A percentile compares a stretch with the other conserved stretches of the same genome.
Conservation (phyloP, 2,113 vertebrate genomes). For the Myanophis thanlyinensis region DNA sequence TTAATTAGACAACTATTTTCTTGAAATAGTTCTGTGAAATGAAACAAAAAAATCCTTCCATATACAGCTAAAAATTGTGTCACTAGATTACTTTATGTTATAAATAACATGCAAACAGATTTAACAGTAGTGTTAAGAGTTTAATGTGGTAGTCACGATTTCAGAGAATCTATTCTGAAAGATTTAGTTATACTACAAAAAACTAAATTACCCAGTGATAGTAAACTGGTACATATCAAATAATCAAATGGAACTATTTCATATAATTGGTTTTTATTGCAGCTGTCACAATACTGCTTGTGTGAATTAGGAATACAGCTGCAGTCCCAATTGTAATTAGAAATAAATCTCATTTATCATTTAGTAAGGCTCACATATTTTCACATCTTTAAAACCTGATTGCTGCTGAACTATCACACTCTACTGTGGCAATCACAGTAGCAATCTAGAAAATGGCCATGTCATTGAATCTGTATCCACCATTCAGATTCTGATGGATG, state of each 20-base stretch:
- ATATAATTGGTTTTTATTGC: neutral
- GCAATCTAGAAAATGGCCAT: neutral
- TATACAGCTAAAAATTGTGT: rapidly evolving
- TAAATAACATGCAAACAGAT: neutral
- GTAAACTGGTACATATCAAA: neutral
- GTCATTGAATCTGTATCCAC: neutral
- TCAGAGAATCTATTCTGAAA: neutral
- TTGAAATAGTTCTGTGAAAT: neutral
- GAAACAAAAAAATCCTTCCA: neutral
- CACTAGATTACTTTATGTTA: neutral
- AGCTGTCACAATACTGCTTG: neutral
- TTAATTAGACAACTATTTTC: neutral
- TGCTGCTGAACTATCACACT: neutral
- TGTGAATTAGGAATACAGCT: neutral
- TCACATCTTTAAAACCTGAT: neutral
- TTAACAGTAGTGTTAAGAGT: neutral
- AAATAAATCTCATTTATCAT: neutral
- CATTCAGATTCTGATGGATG: neutral
- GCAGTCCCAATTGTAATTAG: neutral
- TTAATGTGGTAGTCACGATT: neutral
- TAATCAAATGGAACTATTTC: neutral
- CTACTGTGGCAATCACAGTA: neutral
- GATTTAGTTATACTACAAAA: neutral
- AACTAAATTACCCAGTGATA: neutral
- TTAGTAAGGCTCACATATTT: neutral